phyloP scores from a whole-genome alignment of 1,140 invertebrate species.

The Melanaphis sacchari region DNA sequence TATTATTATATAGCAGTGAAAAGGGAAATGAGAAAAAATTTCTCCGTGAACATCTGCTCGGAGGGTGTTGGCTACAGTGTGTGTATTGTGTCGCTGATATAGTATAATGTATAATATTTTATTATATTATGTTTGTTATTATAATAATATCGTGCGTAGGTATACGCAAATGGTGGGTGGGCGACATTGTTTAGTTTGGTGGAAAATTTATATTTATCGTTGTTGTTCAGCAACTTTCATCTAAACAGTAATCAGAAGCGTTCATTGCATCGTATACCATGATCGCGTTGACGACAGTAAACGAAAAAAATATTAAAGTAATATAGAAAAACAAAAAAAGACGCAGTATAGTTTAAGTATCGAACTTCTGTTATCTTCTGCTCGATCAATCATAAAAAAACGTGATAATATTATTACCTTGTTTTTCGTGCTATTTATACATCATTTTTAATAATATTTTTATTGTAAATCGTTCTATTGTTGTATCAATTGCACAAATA shows the following conservation, averaged over 20 bases:
- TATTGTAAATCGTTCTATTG: neutral
- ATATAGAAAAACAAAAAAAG: neutral
- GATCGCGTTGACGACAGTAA: neutral
- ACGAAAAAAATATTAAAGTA: neutral
- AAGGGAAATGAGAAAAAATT: neutral
- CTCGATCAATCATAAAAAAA: neutral
- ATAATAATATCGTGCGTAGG: neutral
- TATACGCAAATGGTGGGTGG: neutral
- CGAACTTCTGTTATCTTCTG: neutral
- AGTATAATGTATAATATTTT: neutral
- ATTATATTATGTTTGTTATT: neutral
- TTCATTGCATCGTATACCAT: neutral
- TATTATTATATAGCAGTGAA: neutral
- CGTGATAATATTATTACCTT: neutral
- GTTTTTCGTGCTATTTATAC: neutral
- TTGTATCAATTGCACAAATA: neutral
- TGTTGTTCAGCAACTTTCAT: neutral
- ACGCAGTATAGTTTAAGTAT: neutral
- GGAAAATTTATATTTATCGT: slow-evolving; percentile 8
- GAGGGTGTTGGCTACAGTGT: neutral
- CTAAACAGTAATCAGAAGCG: neutral
- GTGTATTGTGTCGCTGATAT: neutral
- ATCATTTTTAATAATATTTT: neutral
- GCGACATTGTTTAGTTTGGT: neutral
- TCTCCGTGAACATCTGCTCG: neutral